Base-by-base conservation (phyloP, 2,113 vertebrate species). In the Irena cyanogastra region DNA sequence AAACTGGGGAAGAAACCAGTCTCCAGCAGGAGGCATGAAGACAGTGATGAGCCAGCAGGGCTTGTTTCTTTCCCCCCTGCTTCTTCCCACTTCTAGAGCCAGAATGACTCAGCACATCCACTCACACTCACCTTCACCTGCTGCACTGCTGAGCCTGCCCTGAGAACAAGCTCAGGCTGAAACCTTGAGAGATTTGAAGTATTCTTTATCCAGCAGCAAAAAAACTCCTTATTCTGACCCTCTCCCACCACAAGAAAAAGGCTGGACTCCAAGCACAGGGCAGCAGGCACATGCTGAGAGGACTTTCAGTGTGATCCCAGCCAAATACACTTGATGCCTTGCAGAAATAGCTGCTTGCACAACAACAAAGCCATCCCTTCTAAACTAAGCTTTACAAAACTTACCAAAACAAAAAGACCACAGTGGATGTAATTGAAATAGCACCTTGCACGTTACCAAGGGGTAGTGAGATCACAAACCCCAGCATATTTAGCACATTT, bases 291-390 rank as follows among this genome's bases (percentile, higher is more conserved):
- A n/a, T 8, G 17, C 69, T 78, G 37, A 39, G 8, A 65, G 66
- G 11, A 30, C 59, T 60, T 72, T 24, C 30, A 63, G 1, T 3
- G 16, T 52, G 44, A 83, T 28, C n/a, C 69, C 6, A 16, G 45
- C 20, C 61, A 53, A 59, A n/a, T 64, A 49, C 0, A 0, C 41
- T 65, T 1, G 0, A 79, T 10, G 41, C n/a, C 45, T 49, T 56
- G 44, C 59, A 53, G 65, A 60, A 19, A 54, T 10, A 65, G 42
- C 23, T 87, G 52, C 57, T 22, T 59, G 53, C 11, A 56, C 41
- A 87, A 54, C 39, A 35, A 11, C 37, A 16, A 27, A 86, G 42
- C 28, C 27, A 17, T 4, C 44, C 16, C 33, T 82, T 33, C 52
- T 4, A 79, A 41, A 57, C 28, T 28, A 41, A 50, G 63, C 64